Evolutionary conservation across 2,888 invertebrate genomes (phyloP), one percentile per base, ranked within the genome.

Genomic region (Zygothrica quintamaculata): DNA sequence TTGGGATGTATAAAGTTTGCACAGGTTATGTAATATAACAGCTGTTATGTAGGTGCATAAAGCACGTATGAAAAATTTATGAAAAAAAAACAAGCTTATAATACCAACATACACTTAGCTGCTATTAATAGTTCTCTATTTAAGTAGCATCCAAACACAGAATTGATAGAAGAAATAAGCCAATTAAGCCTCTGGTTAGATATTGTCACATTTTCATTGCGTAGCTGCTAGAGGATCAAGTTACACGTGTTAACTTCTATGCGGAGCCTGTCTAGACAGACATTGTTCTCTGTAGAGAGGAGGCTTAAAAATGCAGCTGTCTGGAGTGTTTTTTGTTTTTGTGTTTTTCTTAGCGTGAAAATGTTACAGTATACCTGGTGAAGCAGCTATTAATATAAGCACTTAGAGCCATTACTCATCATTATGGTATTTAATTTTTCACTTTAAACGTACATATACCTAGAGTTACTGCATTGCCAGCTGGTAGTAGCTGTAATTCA

Each of bases 231-330:
- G n/a, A n/a, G n/a, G 66, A 56, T 71, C 56, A 52, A 52, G 36
- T 18, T 42, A 48, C 18, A 31, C 13, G 39, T 50, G 59, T 40
- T 57, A 55, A 59, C 55, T 56, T 43, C 12, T 33, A 37, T 33
- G 34, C 31, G 16, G 9, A 5, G 15, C 33, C 39, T 48, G 77
- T 77, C 77, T 77, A 74, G 77, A 80, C 77, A 46, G 16, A 53
- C 18, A 37, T 34, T 48, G 29, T 52, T 15, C 34, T 42, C 13
- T 5, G 12, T 16, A 12, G 8, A 8, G 4, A 15, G 39, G 51
- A 60, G 51, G 50, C 31, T 22, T 31, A 66, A 33, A 52, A 48
- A 51, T 60, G 61, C 44, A 11, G 29, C 7, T 31, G 37, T 25
- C 7, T 42, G 37, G 33, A 22, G 31, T 44, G 34, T n/a, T n/a